phyloP scores from a whole-genome alignment of 2,113 vertebrate species.

The Hemiprocne comata region DNA sequence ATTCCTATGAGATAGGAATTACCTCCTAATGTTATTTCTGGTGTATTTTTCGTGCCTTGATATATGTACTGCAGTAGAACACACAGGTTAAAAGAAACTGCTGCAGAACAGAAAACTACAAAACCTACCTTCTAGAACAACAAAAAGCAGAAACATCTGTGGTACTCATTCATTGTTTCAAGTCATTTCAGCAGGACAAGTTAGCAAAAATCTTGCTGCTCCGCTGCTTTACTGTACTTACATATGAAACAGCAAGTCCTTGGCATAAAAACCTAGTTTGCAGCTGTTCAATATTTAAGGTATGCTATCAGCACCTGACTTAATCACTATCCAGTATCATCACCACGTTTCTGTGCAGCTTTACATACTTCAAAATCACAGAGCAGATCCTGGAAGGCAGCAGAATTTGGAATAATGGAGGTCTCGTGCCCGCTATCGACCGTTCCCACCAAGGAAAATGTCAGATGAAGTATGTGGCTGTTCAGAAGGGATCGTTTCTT shows the following conservation, averaged over 20 bases:
- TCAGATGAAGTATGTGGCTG: slow-evolving; percentile 97
- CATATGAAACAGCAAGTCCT: neutral
- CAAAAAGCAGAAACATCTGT: neutral
- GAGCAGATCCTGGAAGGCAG: slow-evolving; percentile 96
- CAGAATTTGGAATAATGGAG: slow-evolving; percentile 97
- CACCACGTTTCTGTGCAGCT: neutral
- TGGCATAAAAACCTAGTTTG: neutral
- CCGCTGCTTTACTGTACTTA: neutral
- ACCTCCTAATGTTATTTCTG: neutral
- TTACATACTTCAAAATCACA: slow-evolving; percentile 93
- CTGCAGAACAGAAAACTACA: neutral
- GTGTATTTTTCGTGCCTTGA: neutral
- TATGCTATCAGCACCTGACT: neutral
- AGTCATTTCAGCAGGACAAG: neutral
- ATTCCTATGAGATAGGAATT: neutral
- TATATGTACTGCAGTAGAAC: neutral
- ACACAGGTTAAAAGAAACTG: neutral
- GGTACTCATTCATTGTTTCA: neutral
- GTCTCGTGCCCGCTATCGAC: slow-evolving; percentile 98
- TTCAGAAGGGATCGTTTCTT: slow-evolving; percentile 96
- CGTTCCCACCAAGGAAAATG: slow-evolving; percentile 97
- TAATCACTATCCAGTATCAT: neutral
- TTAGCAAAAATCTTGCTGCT: neutral
- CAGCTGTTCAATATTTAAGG: neutral
- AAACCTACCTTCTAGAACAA: neutral